A percentile compares a stretch with the other conserved stretches of the same genome.
These are phyloP conservation scores for Telmatochromis brachygnathus DNA, from an alignment of 2,113 vertebrate species.

Conservation along the genomic window DNA sequence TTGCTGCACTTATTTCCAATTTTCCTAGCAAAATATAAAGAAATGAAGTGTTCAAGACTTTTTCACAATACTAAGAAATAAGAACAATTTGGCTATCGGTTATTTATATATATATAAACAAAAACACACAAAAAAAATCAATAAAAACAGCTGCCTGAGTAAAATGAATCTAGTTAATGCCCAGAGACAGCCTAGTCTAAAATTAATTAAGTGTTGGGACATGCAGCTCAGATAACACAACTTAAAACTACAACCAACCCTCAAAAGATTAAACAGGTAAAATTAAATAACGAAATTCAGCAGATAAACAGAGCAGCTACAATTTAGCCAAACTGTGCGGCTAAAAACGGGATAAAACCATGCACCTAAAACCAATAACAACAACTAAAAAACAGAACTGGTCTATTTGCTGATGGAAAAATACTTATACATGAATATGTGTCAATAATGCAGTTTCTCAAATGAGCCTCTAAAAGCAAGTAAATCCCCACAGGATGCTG, in stretches of 20 bases:
- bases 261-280: neutral
- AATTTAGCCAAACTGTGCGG: neutral
- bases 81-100: neutral
- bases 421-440: neutral
- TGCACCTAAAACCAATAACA: neutral
- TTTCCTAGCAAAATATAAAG: neutral
- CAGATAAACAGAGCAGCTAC: neutral
- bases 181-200: neutral
- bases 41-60: neutral
- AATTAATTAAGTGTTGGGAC: neutral
- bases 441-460: neutral
- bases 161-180: neutral
- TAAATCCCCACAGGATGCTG: neutral
- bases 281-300: accelerated
- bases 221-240: neutral
- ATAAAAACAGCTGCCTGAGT: neutral
- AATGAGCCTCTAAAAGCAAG: neutral
- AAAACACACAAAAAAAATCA: neutral
- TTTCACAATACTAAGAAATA: neutral
- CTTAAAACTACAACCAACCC: neutral
- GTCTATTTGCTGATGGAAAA: neutral
- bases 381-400: neutral
- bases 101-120: neutral
- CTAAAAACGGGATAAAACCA: neutral
- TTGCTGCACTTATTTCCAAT: neutral